Conservation (phyloP, 2,113 vertebrate species). For the Baryphthengus martii region DNA sequence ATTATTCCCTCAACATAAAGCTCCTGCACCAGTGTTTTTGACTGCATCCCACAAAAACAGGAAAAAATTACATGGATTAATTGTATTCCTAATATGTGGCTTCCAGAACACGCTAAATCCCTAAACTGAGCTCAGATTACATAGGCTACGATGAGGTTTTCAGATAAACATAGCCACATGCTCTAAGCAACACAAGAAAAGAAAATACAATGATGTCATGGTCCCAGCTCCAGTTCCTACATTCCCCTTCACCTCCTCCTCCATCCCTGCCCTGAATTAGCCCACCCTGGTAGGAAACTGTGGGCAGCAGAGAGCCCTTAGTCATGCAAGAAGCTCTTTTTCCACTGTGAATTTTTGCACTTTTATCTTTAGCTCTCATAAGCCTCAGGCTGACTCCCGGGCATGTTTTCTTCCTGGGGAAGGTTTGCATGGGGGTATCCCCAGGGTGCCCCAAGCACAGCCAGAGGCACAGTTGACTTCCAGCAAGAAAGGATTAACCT, state of each 20-base stretch:
- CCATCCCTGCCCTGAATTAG: not conserved
- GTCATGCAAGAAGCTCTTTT: not conserved
- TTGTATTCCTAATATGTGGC: not conserved
- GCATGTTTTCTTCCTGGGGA: not conserved
- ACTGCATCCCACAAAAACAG: not conserved
- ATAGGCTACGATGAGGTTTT: not conserved
- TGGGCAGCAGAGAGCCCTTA: not conserved
- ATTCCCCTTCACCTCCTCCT: not conserved
- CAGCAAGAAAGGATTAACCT: not conserved
- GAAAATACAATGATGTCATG: constrained; percentile 25
- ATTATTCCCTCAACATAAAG: not conserved
- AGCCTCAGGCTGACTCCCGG: rapidly evolving
- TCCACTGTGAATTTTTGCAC: not conserved
- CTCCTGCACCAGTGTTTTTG: not conserved
- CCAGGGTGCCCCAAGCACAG: not conserved
- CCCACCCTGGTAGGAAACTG: not conserved
- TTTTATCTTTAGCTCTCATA: not conserved
- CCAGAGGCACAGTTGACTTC: not conserved
- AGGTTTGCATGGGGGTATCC: not conserved
- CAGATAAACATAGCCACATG: constrained; percentile 35
- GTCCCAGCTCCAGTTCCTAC: not conserved
- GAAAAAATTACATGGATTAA: not conserved
- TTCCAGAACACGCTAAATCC: constrained; percentile 13
- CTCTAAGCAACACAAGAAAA: not conserved
- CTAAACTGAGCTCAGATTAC: constrained; percentile 28